Conservation (phyloP, 2,113 vertebrate genomes). For the Aspiorhynchus laticeps region DNA sequence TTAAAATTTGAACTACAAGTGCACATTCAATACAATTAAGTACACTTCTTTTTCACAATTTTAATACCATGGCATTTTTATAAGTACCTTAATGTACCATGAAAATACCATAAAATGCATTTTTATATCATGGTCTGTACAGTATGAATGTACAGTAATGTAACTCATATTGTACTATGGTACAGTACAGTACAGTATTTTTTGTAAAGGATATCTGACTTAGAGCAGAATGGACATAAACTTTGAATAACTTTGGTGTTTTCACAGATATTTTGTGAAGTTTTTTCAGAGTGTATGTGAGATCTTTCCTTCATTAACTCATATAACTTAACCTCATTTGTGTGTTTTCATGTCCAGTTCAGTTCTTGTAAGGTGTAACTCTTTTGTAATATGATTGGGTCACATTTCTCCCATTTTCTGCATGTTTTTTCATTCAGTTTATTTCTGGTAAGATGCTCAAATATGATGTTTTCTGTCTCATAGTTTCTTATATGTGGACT, state of each 20-base stretch:
- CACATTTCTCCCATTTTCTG: background rate
- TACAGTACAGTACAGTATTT: background rate
- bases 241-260: too few relatives aligned
- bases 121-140: background rate
- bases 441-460: background rate
- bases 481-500: constrained; percentile 96
- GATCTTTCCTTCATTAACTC: too few relatives aligned
- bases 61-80: background rate
- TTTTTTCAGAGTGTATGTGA: too few relatives aligned
- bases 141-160: background rate
- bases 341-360: background rate
- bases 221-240: too few relatives aligned
- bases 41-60: too few relatives aligned
- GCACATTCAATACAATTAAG: background rate
- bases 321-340: background rate
- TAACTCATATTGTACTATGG: background rate
- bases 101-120: background rate
- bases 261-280: background rate
- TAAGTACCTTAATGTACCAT: background rate
- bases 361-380: background rate
- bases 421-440: background rate
- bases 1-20: background rate
- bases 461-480: constrained; percentile 52
- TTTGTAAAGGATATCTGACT: background rate
- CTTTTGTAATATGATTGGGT: background rate